These are phyloP conservation scores for Argyresthia goedartella DNA, from an alignment of 2,888 invertebrate species.

Conservation along the genomic window DNA sequence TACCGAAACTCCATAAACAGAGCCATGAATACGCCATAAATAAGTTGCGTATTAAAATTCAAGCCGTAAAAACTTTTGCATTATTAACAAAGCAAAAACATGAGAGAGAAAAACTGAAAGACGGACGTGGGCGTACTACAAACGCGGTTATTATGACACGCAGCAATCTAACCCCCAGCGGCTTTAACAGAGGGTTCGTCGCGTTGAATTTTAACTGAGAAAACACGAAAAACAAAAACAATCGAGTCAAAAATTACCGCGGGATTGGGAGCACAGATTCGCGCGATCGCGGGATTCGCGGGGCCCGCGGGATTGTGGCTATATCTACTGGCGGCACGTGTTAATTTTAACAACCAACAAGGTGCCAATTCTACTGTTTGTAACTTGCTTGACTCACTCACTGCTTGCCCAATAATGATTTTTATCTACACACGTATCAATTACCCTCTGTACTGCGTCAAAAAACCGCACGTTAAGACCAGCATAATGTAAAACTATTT, in stretches of 20 bases:
- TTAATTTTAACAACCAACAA: slow-evolving; percentile 7
- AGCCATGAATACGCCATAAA: background rate
- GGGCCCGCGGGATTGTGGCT: slow-evolving; percentile 1
- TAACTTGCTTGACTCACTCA: no score
- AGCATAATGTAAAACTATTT: no score
- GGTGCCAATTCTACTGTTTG: background rate
- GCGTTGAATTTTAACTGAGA: slow-evolving; percentile 5
- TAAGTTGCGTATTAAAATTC: slow-evolving; percentile 3
- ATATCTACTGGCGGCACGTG: slow-evolving; percentile 6
- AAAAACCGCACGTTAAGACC: no score
- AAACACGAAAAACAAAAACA: slow-evolving; percentile 5
- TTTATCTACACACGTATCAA: no score
- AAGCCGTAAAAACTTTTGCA: slow-evolving; percentile 4
- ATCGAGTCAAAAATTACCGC: slow-evolving; percentile 3
- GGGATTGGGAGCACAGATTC: background rate
- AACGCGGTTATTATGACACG: background rate
- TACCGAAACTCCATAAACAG: background rate
- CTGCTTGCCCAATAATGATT: no score
- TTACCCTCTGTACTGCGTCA: no score
- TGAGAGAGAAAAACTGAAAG: background rate
- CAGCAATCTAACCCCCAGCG: background rate
- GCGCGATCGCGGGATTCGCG: background rate
- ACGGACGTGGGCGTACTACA: background rate
- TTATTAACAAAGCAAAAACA: slow-evolving; percentile 4
- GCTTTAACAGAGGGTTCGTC: background rate